Evolutionary conservation across 2,113 vertebrate species (phyloP), one percentile per base, ranked within the genome.

Genomic region (Corythornis vintsioides): DNA sequence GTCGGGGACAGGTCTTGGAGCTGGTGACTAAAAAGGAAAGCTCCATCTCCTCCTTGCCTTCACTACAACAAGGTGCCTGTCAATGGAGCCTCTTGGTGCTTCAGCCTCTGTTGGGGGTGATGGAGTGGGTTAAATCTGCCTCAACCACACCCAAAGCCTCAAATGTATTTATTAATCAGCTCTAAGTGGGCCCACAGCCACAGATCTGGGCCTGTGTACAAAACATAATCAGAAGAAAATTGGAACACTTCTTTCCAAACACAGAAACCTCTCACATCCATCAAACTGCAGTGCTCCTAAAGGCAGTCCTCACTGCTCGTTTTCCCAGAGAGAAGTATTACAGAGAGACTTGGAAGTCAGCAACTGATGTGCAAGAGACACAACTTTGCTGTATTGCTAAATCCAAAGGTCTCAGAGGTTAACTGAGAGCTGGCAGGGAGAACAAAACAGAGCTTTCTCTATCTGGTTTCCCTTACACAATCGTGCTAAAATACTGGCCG

Each of bases 311-410:
- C 14, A 5, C 84, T 38, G 71, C 64, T 70, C 5, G 12, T 66
- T 79, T 94, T 92, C 89, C 91, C 90, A 87, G 91, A 93, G 93
- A 87, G 52, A 42, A 79, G 55, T 28, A 63, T 83, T 66, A 78
- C 60, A 83, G 74, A 64, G 33, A 33, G 47, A 22, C 57, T 66
- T 93, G 56, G 71, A 88, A 87, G 59, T 67, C 53, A 71, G 35
- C 45, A 65, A 88, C 74, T 59, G 77, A 81, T 3, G 43, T 42
- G 38, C 45, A 52, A 71, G 38, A 48, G 60, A n/a, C 57, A 83
- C 22, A 89, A 85, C 61, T 77, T 79, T 52, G 65, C 70, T 45
- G 4, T 53, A 61, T 59, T 78, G 38, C 47, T 78, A 64, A 94
- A 94, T 86, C 83, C 80, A 92, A 56, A 74, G 50, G 65, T 48